These are phyloP conservation scores for Ciconia maguari DNA, from an alignment of 2,113 vertebrate genomes.

Conservation along the genomic window DNA sequence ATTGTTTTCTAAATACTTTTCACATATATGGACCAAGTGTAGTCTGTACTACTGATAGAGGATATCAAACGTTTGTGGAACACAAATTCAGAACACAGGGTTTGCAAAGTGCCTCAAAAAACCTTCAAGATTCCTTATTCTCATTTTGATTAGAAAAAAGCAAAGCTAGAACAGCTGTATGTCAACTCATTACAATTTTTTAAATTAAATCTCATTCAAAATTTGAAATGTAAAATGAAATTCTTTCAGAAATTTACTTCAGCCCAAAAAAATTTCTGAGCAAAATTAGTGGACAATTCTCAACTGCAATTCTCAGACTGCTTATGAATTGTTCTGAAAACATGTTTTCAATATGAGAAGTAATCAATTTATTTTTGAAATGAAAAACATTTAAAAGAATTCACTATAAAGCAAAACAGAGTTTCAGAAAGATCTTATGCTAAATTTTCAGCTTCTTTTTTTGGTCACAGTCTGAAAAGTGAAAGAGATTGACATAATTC, in stretches of 20 bases:
- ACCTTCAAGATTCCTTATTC: not conserved
- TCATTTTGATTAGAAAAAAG: not conserved
- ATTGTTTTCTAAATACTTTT: not conserved
- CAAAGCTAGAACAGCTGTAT: not conserved
- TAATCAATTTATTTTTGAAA: not conserved
- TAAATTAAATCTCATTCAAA: not conserved
- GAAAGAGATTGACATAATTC: not conserved
- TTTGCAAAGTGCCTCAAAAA: not conserved
- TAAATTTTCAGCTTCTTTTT: not conserved
- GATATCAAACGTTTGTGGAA: not conserved
- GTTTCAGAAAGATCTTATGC: not conserved
- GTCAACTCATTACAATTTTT: not conserved
- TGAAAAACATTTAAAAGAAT: not conserved
- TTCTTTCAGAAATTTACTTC: not conserved
- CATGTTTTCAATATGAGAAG: not conserved
- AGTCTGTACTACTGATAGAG: not conserved
- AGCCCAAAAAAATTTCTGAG: not conserved
- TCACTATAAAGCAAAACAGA: not conserved
- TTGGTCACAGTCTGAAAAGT: not conserved
- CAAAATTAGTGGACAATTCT: not conserved
- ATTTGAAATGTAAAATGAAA: not conserved
- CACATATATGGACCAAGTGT: not conserved
- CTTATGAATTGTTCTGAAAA: not conserved
- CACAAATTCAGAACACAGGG: not conserved
- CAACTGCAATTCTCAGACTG: not conserved